Evolutionary conservation across 2,113 vertebrate genomes (phyloP), one percentile per base, ranked within the genome.

Genomic region (Candoia aspera): DNA sequence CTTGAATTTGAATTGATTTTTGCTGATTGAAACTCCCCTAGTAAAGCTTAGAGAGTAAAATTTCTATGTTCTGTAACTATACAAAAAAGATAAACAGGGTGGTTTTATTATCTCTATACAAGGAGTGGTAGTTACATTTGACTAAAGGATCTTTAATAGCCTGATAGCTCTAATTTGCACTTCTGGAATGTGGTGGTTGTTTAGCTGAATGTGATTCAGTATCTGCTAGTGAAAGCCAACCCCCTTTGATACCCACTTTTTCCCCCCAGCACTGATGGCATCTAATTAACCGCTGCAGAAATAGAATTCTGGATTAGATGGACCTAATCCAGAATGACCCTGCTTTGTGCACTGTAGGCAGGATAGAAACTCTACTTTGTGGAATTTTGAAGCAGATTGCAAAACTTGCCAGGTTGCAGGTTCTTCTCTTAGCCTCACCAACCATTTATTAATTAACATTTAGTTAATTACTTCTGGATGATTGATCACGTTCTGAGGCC

Each of bases 121-220:
- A 87, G 13, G 64, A 92, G 26, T 21, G 33, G 24, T 79, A 9
- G 64, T 42, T 88, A 84, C n/a, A 59, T 88, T 92, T 83, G 26
- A 29, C 4, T 58, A 88, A 88, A 58, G 49, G 64, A 84, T 33
- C 10, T 83, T 92, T 83, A 88, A 88, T 59, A 58, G 55, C 2
- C 29, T 83, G 55, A 33, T 55, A 49, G 42, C 64, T 83, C 26
- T 84, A 59, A 88, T 91, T 91, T 85, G 83, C 83, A 89, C 29
- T 89, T 26, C 11, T 23, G 54, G 33, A 12, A 88, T 59, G 64
- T 83, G 10, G 8, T 29, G 11, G 29, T 33, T 88, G 54, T 88
- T 88, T 37, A 88, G 33, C 17, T 59, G 24, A 49, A 88, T 83
- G 55, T 59, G 91, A 59, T 60, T 84, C 21, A 49, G 21, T 88